These are phyloP conservation scores for Anomalospiza imberbis DNA, from an alignment of 2,797 vertebrate species.

Conservation along the genomic window DNA sequence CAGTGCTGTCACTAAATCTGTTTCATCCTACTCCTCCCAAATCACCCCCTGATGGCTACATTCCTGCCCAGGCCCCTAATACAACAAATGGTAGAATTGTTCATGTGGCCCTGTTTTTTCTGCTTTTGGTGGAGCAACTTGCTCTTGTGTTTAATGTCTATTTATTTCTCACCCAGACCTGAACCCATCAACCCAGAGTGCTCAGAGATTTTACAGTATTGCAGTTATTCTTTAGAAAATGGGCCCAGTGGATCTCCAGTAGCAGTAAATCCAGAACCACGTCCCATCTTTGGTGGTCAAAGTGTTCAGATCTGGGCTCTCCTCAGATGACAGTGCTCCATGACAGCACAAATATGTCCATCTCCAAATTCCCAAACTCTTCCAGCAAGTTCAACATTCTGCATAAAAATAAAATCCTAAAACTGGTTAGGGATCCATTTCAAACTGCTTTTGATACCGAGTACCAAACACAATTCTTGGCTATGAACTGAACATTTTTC, in stretches of 20 bases:
- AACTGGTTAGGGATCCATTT: background rate
- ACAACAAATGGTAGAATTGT: background rate
- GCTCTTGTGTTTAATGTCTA: background rate
- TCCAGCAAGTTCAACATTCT: background rate
- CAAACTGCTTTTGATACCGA: accelerated
- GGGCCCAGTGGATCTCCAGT: background rate
- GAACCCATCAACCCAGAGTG: background rate
- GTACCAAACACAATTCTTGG: background rate
- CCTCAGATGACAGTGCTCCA: accelerated
- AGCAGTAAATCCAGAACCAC: background rate
- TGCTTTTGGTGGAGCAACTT: background rate
- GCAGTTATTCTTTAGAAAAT: background rate
- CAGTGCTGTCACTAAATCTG: background rate
- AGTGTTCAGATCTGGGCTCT: background rate
- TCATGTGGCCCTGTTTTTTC: background rate
- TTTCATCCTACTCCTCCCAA: accelerated
- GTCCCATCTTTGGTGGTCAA: background rate
- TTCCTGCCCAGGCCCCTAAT: background rate
- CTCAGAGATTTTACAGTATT: background rate
- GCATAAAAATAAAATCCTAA: background rate
- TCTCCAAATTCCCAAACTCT: background rate
- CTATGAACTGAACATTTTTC: background rate
- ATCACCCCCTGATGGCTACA: background rate
- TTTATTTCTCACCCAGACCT: background rate
- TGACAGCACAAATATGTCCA: accelerated